Evolutionary conservation across 2,888 invertebrate species (phyloP), one percentile per base, ranked within the genome.

Genomic region (Artemia sinica): DNA sequence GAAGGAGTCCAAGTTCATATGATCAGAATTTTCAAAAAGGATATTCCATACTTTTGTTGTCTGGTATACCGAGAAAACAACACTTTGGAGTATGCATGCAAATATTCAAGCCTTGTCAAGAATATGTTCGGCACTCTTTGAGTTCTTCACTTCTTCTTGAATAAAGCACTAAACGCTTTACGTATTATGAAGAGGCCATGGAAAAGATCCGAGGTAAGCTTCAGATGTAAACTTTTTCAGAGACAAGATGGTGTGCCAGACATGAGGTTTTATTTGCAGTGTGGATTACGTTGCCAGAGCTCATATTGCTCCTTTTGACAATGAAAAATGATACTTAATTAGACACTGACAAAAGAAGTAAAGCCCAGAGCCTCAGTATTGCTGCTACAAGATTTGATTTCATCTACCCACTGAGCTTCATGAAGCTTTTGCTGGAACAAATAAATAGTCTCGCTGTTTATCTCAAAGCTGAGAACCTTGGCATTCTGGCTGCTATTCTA

Each of bases 381-480:
- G 28, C 4, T 28, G n/a, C n/a, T n/a, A n/a, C n/a, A n/a, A n/a
- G n/a, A n/a, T 28, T 28, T 28, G 66, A 65, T 65, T 65, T n/a
- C 48, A 65, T 65, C 14, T 65, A 65, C 48, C 28, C 14, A 12
- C 41, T 65, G 41, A 48, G 66, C 48, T 65, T 65, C 48, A 13
- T 65, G 66, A 28, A 14, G n/a, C 14, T 41, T 9, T 28, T 65
- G 41, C 28, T 65, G 12, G 28, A 65, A 13, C 12, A 41, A 12
- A 13, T n/a, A 12, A 14, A 48, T 12, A 14, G 8, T 14, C 18
- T 58, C n/a, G 8, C 9, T 14, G 18, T 18, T 8, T 58, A 9
- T 18, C 63, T 65, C 41, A 13, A 65, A 65, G 66, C 66, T 41
- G 66, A 65, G 48, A 13, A 65, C 6, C n/a, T 65, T 28, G 66